Evolutionary conservation across 1,140 invertebrate species (phyloP), one percentile per base, ranked within the genome.

Genomic region (Delia radicum): DNA sequence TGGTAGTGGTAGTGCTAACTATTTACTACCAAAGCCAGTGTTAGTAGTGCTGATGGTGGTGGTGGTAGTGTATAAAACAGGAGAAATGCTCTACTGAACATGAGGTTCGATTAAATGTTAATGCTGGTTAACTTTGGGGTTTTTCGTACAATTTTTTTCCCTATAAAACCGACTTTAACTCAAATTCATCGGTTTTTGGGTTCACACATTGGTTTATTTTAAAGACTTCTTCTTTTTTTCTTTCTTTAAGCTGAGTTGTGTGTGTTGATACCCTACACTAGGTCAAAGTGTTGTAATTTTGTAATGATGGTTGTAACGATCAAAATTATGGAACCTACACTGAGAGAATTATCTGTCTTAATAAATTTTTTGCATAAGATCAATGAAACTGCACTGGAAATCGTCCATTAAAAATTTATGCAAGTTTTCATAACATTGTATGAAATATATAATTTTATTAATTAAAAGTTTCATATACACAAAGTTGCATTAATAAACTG

Each of bases 71-170:
- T 15, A 26, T 46, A 33, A 61, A 83, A 82, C 83, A 84, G 83
- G 83, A 85, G 83, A 85, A 79, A 85, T 82, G 83, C 83, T 85
- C 83, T 85, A 85, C 83, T 85, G 83, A 85, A 84, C 83, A 82
- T 83, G 83, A 85, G 83, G 83, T 85, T 85, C 83, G 83, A 85
- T 85, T 85, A 85, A 85, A 85, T 85, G 83, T 85, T 85, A 85
- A 85, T 85, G 82, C 85, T 84, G 83, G 81, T 85, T 85, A 84
- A 85, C 82, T 84, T 85, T 83, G 80, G 81, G 80, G 81, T 79
- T 81, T 80, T 84, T 84, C 65, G 18, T 48, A 55, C 48, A 21
- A 7, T 28, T 26, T 28, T 15, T 10, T 27, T 67, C 15, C 6
- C 37, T 42, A 42, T 42, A 42, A 42, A 42, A 42, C 26, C 27